Conservation (phyloP, 2,797 vertebrate genomes). For the Hyperoplus immaculatus region DNA sequence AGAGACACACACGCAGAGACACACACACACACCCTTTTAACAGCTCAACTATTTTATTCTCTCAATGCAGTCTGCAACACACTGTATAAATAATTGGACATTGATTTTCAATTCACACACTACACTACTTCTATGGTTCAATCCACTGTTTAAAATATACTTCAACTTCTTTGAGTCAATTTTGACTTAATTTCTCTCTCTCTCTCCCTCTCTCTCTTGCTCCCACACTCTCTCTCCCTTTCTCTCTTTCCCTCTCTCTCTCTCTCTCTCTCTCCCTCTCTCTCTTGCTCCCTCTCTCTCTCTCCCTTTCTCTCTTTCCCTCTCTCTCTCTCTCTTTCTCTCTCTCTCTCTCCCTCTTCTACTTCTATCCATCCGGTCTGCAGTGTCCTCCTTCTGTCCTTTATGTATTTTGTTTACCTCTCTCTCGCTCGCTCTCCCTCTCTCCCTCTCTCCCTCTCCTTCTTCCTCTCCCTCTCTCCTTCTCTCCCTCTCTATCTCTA, state of each 20-base stretch:
- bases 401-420: neutral
- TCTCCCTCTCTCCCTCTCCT: neutral
- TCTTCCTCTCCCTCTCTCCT: neutral
- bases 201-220: neutral
- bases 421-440: neutral
- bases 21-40: no score
- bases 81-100: no score
- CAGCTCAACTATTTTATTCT: no score
- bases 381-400: neutral
- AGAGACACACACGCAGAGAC: no score
- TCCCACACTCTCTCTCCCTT: neutral
- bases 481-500: neutral
- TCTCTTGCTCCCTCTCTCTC: neutral
- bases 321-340: neutral
- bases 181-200: neutral
- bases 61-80: no score
- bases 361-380: neutral
- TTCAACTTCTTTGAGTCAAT: neutral
- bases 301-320: slow-evolving; percentile 10
- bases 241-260: slow-evolving; percentile 34
- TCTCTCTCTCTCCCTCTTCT: slow-evolving; percentile 7
- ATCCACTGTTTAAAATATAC: no score
- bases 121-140: no score
- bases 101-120: no score
- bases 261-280: slow-evolving; percentile 9